Conservation (phyloP, 2,113 vertebrate species). For the Cyrtonyx montezumae region DNA sequence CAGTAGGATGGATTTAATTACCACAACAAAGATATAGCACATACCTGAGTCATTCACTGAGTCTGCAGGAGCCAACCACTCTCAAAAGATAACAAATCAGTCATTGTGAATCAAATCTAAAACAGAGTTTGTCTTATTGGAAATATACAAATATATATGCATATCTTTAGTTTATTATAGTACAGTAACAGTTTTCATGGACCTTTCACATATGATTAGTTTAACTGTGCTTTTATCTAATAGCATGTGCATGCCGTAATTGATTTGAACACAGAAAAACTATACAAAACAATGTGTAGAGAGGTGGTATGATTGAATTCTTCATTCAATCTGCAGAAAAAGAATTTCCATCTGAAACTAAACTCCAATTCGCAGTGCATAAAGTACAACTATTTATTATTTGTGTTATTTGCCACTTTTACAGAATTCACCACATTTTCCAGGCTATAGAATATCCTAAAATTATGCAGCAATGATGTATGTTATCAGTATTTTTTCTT, state of each 20-base stretch:
- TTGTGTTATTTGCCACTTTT: conserved; percentile 79
- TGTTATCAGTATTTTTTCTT: conserved; percentile 75
- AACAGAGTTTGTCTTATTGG: neutral
- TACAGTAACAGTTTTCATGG: neutral
- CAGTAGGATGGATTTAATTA: neutral
- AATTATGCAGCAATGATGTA: conserved; percentile 77
- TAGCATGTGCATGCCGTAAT: neutral
- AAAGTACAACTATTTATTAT: conserved; percentile 75
- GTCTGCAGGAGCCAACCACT: neutral
- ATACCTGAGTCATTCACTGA: neutral
- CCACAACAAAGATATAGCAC: conserved; percentile 3
- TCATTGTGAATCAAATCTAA: neutral
- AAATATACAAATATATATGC: neutral
- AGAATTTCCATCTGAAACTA: conserved; percentile 57
- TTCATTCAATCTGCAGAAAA: conserved; percentile 33
- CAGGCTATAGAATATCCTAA: conserved; percentile 76
- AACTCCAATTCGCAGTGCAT: conserved; percentile 69
- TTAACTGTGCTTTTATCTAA: neutral
- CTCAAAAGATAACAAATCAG: conserved; percentile 9
- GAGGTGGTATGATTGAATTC: conserved; percentile 62
- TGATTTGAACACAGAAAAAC: conserved; percentile 52
- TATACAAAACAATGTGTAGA: conserved; percentile 35
- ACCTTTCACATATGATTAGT: conserved; percentile 9
- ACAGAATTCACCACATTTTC: conserved; percentile 75
- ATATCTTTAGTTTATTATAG: neutral